Conservation (phyloP, 2,113 vertebrate genomes). For the Pelecanus crispus region DNA sequence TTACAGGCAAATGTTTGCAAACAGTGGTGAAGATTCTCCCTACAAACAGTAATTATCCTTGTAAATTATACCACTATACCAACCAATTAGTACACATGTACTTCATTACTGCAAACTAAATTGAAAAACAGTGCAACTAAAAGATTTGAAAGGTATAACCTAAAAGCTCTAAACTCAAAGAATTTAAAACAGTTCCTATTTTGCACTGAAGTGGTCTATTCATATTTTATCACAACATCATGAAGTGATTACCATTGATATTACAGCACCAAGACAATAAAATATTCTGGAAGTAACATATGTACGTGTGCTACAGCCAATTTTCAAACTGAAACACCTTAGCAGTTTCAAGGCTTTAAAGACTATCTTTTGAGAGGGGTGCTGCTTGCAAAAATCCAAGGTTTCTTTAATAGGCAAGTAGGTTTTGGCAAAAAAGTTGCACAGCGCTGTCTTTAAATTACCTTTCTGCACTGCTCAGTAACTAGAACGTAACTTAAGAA, state of each 20-base stretch:
- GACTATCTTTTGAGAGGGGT: neutral
- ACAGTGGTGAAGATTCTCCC: neutral
- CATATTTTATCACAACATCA: neutral
- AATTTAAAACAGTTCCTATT: neutral
- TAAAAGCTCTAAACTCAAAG: neutral
- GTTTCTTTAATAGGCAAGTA: neutral
- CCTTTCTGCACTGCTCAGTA: neutral
- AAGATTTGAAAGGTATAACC: neutral
- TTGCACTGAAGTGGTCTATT: neutral
- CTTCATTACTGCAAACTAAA: neutral
- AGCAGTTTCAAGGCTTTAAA: neutral
- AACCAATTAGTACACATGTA: neutral
- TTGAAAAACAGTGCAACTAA: neutral
- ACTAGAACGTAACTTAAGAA: neutral
- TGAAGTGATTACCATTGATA: neutral
- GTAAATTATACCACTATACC: neutral
- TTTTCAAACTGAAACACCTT: neutral
- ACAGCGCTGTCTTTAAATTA: neutral
- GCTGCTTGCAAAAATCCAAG: neutral
- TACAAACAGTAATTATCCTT: neutral
- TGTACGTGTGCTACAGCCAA: neutral
- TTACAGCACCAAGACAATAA: neutral
- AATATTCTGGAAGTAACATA: neutral
- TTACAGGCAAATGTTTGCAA: neutral
- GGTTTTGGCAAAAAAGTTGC: neutral